These are phyloP conservation scores for Mobula hypostoma DNA, from an alignment of 2,113 vertebrate species.

Conservation along the genomic window DNA sequence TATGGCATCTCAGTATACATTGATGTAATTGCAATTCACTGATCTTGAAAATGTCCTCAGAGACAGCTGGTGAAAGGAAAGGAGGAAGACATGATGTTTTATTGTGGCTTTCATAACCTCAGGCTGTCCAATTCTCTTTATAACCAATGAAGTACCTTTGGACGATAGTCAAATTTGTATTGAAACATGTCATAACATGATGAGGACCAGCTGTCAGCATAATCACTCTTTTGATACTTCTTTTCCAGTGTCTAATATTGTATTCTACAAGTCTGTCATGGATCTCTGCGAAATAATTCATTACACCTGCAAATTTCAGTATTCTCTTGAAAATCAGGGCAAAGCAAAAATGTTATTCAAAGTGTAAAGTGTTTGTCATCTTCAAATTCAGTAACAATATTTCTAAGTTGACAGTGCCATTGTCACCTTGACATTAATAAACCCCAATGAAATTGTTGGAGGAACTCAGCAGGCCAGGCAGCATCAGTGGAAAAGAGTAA, in stretches of 20 bases:
- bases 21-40: neutral
- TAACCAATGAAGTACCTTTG: neutral
- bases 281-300: neutral
- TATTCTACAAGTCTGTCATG: neutral
- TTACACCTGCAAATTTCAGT: neutral
- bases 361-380: neutral
- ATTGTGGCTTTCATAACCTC: neutral
- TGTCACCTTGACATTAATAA: neutral
- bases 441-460: neutral
- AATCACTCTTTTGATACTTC: neutral
- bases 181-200: neutral
- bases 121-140: neutral
- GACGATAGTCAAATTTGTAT: neutral
- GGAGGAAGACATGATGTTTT: neutral
- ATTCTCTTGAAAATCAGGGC: neutral
- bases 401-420: neutral
- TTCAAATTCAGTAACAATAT: neutral
- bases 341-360: neutral
- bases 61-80: neutral
- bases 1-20: neutral
- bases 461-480: too few species aligned
- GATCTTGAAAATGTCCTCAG: neutral
- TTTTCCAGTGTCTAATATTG: neutral
- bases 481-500: too few species aligned
- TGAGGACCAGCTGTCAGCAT: neutral